phyloP scores from a whole-genome alignment of 2,113 vertebrate species.

The Saguinus imperator region DNA sequence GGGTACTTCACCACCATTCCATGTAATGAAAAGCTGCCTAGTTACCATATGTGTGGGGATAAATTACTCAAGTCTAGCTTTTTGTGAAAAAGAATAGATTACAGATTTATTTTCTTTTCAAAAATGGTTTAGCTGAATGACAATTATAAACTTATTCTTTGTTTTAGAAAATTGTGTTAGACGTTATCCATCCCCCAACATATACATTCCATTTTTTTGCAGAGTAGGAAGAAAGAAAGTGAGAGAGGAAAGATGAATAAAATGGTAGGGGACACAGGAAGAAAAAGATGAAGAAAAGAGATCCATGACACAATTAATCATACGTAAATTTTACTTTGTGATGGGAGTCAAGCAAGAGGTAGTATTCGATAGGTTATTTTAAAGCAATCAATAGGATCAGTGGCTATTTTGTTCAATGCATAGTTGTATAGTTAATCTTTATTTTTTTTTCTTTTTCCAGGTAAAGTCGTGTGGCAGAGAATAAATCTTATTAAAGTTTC shows the following conservation, averaged over 20 bases:
- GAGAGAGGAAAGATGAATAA: neutral
- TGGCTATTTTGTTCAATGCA: neutral
- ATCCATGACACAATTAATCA: neutral
- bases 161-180: neutral
- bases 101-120: conserved; percentile 17
- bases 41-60: conserved; percentile 7
- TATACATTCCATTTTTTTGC: neutral
- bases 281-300: neutral
- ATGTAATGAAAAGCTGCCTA: neutral
- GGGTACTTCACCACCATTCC: neutral
- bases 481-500: neutral
- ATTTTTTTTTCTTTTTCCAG: neutral
- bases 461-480: accelerated
- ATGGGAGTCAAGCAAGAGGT: neutral
- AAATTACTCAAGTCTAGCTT: neutral
- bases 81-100: conserved; percentile 3
- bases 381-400: neutral
- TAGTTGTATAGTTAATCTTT: neutral
- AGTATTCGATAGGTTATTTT: neutral
- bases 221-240: neutral
- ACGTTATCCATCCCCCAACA: neutral
- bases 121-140: conserved; percentile 8
- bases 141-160: neutral
- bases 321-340: neutral
- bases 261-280: neutral